Conservation (phyloP, 2,888 invertebrate species). For the Cyaniris semiargus region DNA sequence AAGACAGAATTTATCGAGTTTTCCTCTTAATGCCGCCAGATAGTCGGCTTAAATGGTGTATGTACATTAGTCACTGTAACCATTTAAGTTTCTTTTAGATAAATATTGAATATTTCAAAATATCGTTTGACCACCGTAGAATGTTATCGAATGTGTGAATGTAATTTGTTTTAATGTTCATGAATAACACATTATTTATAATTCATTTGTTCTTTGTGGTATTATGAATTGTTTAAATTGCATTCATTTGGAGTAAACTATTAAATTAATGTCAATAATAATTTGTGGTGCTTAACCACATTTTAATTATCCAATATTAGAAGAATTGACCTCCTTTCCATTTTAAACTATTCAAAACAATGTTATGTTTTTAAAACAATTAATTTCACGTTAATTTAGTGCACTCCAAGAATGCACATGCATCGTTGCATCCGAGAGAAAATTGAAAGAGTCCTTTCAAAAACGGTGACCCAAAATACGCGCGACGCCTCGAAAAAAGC, state of each 20-base stretch:
- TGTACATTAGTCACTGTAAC: conserved; percentile 68
- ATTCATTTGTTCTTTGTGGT: neutral
- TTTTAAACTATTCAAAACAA: neutral
- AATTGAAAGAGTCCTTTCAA: conserved; percentile 12
- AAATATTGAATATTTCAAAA: conserved; percentile 38
- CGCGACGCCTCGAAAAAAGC: neutral
- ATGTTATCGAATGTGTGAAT: conserved; percentile 18
- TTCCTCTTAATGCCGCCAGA: conserved; percentile 65
- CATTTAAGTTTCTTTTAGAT: conserved; percentile 58
- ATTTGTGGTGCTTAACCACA: neutral
- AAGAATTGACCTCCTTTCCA: neutral
- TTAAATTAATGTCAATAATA: neutral
- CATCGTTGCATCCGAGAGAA: neutral
- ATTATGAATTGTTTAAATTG: neutral
- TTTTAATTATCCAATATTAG: neutral
- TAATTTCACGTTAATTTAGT: neutral
- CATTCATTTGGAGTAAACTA: neutral
- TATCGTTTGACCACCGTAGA: conserved; percentile 18
- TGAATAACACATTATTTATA: neutral
- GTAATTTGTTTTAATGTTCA: conserved; percentile 15
- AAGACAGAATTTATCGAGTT: conserved; percentile 68
- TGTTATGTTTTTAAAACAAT: neutral
- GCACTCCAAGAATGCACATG: neutral
- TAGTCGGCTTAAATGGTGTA: conserved; percentile 66
- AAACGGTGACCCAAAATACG: conserved; percentile 10